These are phyloP conservation scores for Pempheris klunzingeri DNA, from an alignment of 2,797 vertebrate genomes.

Conservation along the genomic window DNA sequence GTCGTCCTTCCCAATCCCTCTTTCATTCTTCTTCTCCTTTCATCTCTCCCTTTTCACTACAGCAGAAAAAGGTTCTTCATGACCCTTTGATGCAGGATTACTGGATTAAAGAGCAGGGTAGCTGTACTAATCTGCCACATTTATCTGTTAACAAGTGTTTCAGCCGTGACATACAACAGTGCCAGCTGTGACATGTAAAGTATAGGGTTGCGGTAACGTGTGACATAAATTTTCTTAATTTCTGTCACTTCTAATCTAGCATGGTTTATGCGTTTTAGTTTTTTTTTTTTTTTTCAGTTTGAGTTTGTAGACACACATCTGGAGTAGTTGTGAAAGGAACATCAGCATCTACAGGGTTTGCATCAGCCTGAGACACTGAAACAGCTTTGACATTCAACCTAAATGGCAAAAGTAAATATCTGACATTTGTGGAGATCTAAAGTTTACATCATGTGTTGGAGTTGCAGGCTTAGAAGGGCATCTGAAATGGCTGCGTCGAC, in stretches of 20 bases:
- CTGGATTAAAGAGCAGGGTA: constrained; percentile 79
- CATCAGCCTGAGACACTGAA: constrained; percentile 37
- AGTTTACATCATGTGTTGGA: constrained; percentile 31
- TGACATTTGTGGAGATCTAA: constrained; percentile 46
- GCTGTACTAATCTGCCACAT: constrained; percentile 73
- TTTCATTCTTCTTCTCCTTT: constrained; percentile 58
- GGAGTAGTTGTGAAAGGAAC: constrained; percentile 45
- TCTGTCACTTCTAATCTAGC: constrained; percentile 68
- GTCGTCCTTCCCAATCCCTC: constrained; percentile 45
- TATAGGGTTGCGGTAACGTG: constrained; percentile 48
- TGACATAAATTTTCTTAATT: constrained; percentile 49
- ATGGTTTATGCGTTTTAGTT: constrained; percentile 6
- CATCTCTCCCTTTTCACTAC: constrained; percentile 63
- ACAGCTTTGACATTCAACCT: constrained; percentile 40
- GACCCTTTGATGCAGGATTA: constrained; percentile 85
- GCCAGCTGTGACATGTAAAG: constrained; percentile 59
- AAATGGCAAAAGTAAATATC: constrained; percentile 42
- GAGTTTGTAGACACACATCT: constrained; percentile 44
- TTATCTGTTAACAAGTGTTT: constrained; percentile 83
- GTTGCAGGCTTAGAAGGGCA: constrained; percentile 1
- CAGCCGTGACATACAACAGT: constrained; percentile 71
- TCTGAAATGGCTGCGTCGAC: constrained; percentile 8
- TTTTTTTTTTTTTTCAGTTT: constrained; percentile 4
- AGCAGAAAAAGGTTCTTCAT: constrained; percentile 64
- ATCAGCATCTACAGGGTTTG: constrained; percentile 35